phyloP scores from a whole-genome alignment of 2,113 vertebrate genomes.

The Benitochromis conjunctus region DNA sequence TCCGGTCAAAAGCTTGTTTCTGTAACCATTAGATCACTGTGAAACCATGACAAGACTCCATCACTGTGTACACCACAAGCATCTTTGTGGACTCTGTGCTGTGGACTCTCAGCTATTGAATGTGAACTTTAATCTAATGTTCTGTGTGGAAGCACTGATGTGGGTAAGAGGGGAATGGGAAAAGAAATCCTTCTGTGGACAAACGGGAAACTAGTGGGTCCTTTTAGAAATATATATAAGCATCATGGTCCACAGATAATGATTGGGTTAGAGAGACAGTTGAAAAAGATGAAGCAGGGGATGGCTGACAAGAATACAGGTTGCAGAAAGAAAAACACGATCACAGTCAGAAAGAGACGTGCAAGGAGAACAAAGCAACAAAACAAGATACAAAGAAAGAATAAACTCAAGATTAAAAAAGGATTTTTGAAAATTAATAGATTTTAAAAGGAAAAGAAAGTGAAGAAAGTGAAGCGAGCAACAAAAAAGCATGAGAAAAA shows the following conservation, averaged over 20 bases:
- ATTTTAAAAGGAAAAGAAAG: not conserved
- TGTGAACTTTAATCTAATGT: slow-evolving; percentile 22
- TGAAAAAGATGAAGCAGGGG: not conserved
- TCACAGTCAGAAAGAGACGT: not conserved
- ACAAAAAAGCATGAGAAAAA: not conserved
- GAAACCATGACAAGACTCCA: not conserved
- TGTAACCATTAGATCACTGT: slow-evolving; percentile 8
- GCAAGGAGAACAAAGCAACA: not conserved
- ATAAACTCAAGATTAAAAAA: not conserved
- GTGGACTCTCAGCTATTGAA: slow-evolving; percentile 27
- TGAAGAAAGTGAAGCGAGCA: not conserved
- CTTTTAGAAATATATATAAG: not conserved
- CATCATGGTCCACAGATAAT: not conserved
- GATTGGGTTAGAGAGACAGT: not conserved
- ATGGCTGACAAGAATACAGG: not conserved
- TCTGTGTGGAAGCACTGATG: not conserved
- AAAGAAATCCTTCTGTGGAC: not conserved
- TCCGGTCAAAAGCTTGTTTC: not conserved
- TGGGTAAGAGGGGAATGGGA: not conserved
- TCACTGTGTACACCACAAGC: not conserved
- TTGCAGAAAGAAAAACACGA: not conserved
- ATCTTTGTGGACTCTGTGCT: slow-evolving; percentile 16
- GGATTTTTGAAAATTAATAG: not conserved
- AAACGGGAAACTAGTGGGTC: not conserved
- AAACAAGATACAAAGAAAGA: not conserved